phyloP scores from a whole-genome alignment of 2,113 vertebrate genomes.

The Sialia sialis region DNA sequence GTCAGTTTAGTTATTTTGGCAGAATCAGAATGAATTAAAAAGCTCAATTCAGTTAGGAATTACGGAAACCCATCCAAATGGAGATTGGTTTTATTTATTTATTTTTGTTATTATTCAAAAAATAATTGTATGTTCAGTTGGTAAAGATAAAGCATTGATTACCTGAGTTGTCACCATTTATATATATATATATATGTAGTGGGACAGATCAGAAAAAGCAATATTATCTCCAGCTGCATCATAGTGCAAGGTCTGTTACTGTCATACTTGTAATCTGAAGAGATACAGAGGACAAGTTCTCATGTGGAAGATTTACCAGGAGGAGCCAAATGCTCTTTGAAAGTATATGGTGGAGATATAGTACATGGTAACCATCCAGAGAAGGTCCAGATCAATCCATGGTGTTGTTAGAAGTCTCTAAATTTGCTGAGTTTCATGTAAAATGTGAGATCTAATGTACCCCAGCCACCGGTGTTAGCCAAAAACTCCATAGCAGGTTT shows the following conservation, averaged over 20 bases:
- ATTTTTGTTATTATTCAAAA: neutral
- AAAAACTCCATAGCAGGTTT: neutral
- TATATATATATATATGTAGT: neutral
- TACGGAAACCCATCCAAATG: neutral
- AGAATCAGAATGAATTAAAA: neutral
- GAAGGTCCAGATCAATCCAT: neutral
- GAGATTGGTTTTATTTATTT: neutral
- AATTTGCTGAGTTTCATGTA: neutral
- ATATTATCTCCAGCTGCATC: neutral
- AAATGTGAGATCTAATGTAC: neutral
- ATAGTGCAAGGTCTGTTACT: neutral
- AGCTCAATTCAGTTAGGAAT: neutral
- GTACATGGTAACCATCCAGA: neutral
- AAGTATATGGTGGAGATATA: neutral
- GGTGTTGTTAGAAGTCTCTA: neutral
- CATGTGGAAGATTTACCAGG: neutral
- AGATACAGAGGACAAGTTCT: neutral
- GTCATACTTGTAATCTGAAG: neutral
- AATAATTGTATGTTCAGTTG: neutral
- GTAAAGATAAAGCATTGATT: neutral
- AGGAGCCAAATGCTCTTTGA: neutral
- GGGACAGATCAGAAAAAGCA: neutral
- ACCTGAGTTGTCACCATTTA: neutral
- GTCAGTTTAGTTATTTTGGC: neutral
- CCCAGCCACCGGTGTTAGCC: rapidly evolving